Evolutionary conservation across 1,140 invertebrate species (phyloP), one percentile per base, ranked within the genome.

Genomic region (Penaeus indicus): DNA sequence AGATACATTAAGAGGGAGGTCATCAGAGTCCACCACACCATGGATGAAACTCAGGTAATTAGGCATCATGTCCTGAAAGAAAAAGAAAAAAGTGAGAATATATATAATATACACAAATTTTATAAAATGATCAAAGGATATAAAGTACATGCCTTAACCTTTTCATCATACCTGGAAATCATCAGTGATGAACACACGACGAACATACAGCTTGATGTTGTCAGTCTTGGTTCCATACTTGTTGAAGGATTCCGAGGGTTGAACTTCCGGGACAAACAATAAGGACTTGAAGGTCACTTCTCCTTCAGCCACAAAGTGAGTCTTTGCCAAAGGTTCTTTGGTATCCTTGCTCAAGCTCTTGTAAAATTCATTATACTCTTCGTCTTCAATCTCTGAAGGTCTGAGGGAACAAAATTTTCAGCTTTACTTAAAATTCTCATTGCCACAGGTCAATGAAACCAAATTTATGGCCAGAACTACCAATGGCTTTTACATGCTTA

Each of bases 1-100:
- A 1, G 97, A 99, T 22, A 99, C 99, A 93, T 99, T 99, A 82
- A 99, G 94, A 8, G 99, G 99, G 85, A 99, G 94, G 94, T 99
- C 99, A 93, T 99, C 99, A n/a, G 97, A 99, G 93, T 99, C 99
- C 47, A 99, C 99, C 89, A 99, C 96, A 92, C 99, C 99, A 91
- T 96, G 95, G 83, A 99, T 95, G 92, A 99, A 99, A 80, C 94
- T 96, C 89, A 99, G 94, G 92, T 99, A 99, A 93, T 98, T 99
- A 80, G 99, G 99, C 96, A 99, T 97, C 96, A 99, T 98, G 92
- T 99, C 99, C 92, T 90, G 60, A 18, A 60, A 60, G 64, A 25
- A 64, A 69, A 27, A 79, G 38, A 62, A 47, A 47, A 47, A 47
- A 47, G 42, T 32, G 32, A 32, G 2, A 32, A 32, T 32, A 32